A percentile compares a stretch with the other conserved stretches of the same genome.
Evolutionary conservation across 1,140 invertebrate genomes (phyloP).

Genomic region (Parasteatoda tepidariorum): DNA sequence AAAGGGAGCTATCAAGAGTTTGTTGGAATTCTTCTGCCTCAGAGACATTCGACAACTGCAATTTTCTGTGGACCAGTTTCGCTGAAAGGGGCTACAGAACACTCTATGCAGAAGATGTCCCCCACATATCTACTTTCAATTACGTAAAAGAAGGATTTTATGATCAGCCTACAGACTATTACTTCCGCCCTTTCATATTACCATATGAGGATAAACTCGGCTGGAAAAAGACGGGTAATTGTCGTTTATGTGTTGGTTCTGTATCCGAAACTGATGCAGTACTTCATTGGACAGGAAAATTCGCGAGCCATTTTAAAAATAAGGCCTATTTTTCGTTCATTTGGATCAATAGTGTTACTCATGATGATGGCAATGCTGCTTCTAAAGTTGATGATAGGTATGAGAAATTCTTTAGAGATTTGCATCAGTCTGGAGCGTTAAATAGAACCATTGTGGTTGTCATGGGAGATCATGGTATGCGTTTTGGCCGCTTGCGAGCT

Average conservation of each 20-base stretch:
- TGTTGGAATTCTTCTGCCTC: conserved; percentile 1
- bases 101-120: conserved; percentile 82
- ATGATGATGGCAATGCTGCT: conserved; percentile 67
- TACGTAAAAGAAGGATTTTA: conserved; percentile 83
- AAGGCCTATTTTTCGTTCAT: conserved; percentile 66
- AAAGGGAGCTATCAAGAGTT: conserved; percentile 40
- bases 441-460: conserved; percentile 78
- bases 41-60: conserved; percentile 43
- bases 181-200: conserved; percentile 77
- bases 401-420: conserved; percentile 66
- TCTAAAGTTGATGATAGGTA: conserved; percentile 66
- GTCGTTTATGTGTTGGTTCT: conserved; percentile 50
- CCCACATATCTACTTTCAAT: conserved; percentile 82
- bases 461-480: conserved; percentile 77
- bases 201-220: conserved; percentile 53
- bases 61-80: conserved; percentile 48
- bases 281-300: conserved; percentile 45
- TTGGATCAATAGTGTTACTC: conserved; percentile 69
- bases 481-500: conserved; percentile 50
- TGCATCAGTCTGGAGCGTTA: conserved; percentile 65
- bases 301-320: conserved; percentile 34
- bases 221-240: background rate
- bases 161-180: conserved; percentile 84
- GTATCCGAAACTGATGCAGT: conserved; percentile 50
- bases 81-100: conserved; percentile 71